A percentile compares a stretch with the other conserved stretches of the same genome.
Conservation (phyloP, 1,140 invertebrate genomes). For the Drosophila pseudoananassae region DNA sequence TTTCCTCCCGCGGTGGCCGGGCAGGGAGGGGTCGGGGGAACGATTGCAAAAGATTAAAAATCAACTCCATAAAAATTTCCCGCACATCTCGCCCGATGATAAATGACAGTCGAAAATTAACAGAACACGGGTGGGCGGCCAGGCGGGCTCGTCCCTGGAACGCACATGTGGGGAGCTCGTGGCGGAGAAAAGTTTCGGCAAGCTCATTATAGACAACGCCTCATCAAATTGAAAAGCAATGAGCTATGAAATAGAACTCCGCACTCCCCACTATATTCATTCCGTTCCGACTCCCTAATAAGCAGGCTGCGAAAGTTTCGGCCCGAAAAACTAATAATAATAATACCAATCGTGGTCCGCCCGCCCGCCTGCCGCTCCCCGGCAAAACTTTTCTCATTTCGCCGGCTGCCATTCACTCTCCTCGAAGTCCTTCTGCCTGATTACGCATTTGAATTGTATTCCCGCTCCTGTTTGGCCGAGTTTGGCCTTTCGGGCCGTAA, state of each 20-base stretch:
- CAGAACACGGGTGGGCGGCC: slow-evolving; percentile 1
- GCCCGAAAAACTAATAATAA: slow-evolving; percentile 80
- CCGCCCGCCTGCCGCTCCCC: background rate
- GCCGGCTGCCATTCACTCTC: slow-evolving; percentile 35
- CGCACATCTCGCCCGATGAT: slow-evolving; percentile 55
- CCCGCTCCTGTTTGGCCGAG: slow-evolving; percentile 9
- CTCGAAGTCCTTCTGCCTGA: slow-evolving; percentile 60
- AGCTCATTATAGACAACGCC: slow-evolving; percentile 81
- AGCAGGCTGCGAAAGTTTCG: slow-evolving; percentile 54
- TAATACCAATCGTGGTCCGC: slow-evolving; percentile 60
- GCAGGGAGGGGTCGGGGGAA: slow-evolving; percentile 26
- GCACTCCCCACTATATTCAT: slow-evolving; percentile 8
- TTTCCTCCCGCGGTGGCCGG: slow-evolving; percentile 54
- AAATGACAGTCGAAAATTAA: slow-evolving; percentile 80
- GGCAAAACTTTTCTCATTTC: slow-evolving; percentile 81
- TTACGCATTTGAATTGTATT: slow-evolving; percentile 81
- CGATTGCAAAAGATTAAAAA: slow-evolving; percentile 83
- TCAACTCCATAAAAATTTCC: slow-evolving; percentile 77
- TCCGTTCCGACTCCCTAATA: slow-evolving; percentile 22
- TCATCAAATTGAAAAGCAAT: slow-evolving; percentile 84
- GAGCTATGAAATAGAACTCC: slow-evolving; percentile 76
- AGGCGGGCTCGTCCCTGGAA: background rate
- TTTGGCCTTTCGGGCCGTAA: slow-evolving; percentile 14
- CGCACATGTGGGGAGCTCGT: slow-evolving; percentile 29
- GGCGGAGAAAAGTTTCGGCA: slow-evolving; percentile 48